Evolutionary conservation across 2,113 vertebrate genomes (phyloP).

Genomic region (Cebus imitator): DNA sequence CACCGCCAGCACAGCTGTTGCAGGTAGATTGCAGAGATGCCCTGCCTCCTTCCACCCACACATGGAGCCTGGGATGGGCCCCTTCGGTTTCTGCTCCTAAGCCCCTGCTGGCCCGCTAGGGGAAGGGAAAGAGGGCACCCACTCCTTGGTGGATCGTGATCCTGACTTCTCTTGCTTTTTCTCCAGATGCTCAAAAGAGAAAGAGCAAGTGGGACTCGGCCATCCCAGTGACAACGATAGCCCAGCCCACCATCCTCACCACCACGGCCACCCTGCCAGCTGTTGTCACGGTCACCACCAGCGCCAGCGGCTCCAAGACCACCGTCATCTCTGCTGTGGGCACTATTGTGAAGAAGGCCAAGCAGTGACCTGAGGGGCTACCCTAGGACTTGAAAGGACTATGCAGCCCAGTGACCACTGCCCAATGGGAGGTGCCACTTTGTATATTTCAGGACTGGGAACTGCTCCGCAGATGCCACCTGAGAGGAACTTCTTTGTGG

Average conservation of each 20-base stretch:
- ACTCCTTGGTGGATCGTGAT: accelerated
- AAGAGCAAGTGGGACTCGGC: slow-evolving; percentile 99
- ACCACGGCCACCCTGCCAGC: slow-evolving; percentile 94
- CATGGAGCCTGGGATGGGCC: background rate
- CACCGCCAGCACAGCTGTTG: slow-evolving; percentile 89
- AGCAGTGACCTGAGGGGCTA: slow-evolving; percentile 88
- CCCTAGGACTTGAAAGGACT: background rate
- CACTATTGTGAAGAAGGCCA: slow-evolving; percentile 98
- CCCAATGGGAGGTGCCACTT: slow-evolving; percentile 67
- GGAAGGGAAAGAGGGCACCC: background rate
- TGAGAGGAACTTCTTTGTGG: background rate
- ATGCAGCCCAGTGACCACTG: slow-evolving; percentile 78
- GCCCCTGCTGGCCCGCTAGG: background rate
- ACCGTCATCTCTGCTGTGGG: slow-evolving; percentile 98
- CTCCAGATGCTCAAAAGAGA: slow-evolving; percentile 95
- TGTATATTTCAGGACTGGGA: slow-evolving; percentile 23
- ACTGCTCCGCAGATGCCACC: background rate
- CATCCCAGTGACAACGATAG: slow-evolving; percentile 93
- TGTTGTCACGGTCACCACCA: slow-evolving; percentile 97
- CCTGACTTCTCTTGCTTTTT: slow-evolving; percentile 20
- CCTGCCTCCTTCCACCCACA: background rate
- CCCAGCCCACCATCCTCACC: slow-evolving; percentile 95
- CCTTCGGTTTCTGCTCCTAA: too few relatives aligned
- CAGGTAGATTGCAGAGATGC: slow-evolving; percentile 86
- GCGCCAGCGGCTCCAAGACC: slow-evolving; percentile 97